These are phyloP conservation scores for Liopterus haemorrhoidalis DNA, from an alignment of 2,888 invertebrate genomes.

Conservation along the genomic window DNA sequence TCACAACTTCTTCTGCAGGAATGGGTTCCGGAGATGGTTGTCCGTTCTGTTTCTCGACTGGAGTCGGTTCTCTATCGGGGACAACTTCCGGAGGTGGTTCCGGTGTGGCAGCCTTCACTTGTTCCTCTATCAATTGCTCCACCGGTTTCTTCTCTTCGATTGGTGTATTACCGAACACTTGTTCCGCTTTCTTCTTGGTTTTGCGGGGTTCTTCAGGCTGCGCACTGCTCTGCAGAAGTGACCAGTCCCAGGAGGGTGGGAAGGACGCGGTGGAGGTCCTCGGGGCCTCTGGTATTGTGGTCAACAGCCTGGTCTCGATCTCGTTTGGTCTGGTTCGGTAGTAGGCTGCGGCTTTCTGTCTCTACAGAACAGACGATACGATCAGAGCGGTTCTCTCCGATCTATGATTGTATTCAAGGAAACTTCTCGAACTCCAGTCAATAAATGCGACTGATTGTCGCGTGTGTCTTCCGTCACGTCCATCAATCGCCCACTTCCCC, in stretches of 20 bases:
- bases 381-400: too few species aligned
- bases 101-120: constrained; percentile 14
- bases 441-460: too few species aligned
- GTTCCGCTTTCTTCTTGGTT: constrained; percentile 17
- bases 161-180: constrained; percentile 15
- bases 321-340: constrained; percentile 72
- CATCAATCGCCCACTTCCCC: too few species aligned
- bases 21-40: constrained; percentile 29
- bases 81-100: constrained; percentile 34
- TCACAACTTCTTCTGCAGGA: constrained; percentile 28
- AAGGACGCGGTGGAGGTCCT: constrained; percentile 66
- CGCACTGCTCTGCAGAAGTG: constrained; percentile 51
- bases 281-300: constrained; percentile 73
- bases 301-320: constrained; percentile 65
- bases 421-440: too few species aligned
- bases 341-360: constrained; percentile 73
- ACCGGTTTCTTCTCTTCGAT: constrained; percentile 20
- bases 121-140: constrained; percentile 21
- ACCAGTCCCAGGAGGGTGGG: constrained; percentile 69
- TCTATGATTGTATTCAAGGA: too few species aligned
- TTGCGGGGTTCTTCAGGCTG: constrained; percentile 28
- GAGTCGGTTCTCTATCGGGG: constrained; percentile 22
- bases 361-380: constrained; percentile 61
- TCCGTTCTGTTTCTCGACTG: constrained; percentile 27
- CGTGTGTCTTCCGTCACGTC: too few species aligned